Base-by-base conservation (phyloP, 2,888 invertebrate species). In the Sclerodermus sp. region DNA sequence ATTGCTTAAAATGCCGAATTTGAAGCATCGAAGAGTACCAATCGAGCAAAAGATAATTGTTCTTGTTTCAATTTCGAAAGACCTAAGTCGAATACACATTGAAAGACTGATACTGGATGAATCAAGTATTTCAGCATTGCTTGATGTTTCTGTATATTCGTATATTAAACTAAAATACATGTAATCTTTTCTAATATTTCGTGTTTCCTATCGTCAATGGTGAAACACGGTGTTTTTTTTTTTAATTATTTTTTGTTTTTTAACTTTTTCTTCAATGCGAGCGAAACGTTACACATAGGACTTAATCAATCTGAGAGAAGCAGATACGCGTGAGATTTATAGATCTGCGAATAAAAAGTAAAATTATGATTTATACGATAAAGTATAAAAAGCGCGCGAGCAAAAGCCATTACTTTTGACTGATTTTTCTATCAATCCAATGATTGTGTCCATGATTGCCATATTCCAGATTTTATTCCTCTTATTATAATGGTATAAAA, bases 401-500 rank as follows among this genome's bases (percentile, higher is more conserved):
- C 8, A 23, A 23, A 23, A 54, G 47, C 52, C 47, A 45, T 46
- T 42, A 5, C 9, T 42, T 46, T 51, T 44, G 34, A 54, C 55
- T 52, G 42, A 48, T 45, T 57, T 53, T 23, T 23, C 4, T 23
- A 23, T 23, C 23, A 23, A 23, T 5, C 46, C 57, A 58, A 66
- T 60, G 59, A 63, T 65, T 67, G 61, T 64, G 65, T 71, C 68
- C 64, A 66, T n/a, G n/a, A 68, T 67, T 69, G 66, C 66, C 71
- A 68, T 71, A 71, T 67, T 67, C 66, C 60, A 62, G 60, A 68
- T 61, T 67, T 70, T 68, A 73, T 74, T 72, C 71, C 67, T 73
- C 64, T 64, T 72, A 71, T 66, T 73, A 70, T 73, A 74, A 71
- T 60, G 71, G 60, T 71, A 68, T 64, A 66, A 62, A 55, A 74